Conservation (phyloP, 2,888 invertebrate species). For the Cephalotes varians region DNA sequence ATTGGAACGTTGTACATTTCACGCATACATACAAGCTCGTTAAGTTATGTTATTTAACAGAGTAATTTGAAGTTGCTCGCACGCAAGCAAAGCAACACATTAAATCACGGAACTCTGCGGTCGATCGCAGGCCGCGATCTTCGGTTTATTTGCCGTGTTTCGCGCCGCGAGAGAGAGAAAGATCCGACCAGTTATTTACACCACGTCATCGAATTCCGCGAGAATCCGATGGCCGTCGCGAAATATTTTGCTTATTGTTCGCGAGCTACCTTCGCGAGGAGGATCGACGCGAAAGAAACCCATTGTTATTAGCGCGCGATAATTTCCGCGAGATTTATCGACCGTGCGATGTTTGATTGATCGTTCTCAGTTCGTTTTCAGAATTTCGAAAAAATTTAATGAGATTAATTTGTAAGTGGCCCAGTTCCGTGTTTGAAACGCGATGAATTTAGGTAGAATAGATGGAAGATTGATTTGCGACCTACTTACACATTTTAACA, state of each 20-base stretch:
- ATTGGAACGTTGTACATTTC: background rate
- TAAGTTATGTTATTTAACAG: conserved; percentile 22
- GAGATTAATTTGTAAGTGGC: background rate
- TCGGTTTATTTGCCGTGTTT: conserved; percentile 31
- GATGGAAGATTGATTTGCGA: background rate
- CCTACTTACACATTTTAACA: background rate
- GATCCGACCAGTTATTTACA: conserved; percentile 59
- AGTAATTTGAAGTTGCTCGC: conserved; percentile 28
- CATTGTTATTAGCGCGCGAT: conserved; percentile 21
- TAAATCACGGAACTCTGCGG: conserved; percentile 43
- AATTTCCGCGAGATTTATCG: background rate
- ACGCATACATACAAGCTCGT: background rate
- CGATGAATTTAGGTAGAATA: background rate
- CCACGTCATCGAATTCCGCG: conserved; percentile 72
- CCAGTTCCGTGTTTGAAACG: conserved; percentile 9
- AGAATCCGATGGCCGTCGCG: conserved; percentile 65
- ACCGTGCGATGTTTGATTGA: conserved; percentile 26
- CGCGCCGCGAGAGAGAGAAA: background rate
- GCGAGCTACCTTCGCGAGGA: conserved; percentile 10
- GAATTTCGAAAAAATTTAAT: background rate
- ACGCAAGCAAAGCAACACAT: conserved; percentile 22
- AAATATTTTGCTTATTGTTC: conserved; percentile 64
- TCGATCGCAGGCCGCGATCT: background rate
- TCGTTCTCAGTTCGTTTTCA: conserved; percentile 2
- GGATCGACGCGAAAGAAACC: conserved; percentile 19